Percentiles rank a stretch among this genome's conserved stretches.
These are phyloP conservation scores for Zaprionus ornatus DNA, from an alignment of 1,140 invertebrate species.

Conservation along the genomic window DNA sequence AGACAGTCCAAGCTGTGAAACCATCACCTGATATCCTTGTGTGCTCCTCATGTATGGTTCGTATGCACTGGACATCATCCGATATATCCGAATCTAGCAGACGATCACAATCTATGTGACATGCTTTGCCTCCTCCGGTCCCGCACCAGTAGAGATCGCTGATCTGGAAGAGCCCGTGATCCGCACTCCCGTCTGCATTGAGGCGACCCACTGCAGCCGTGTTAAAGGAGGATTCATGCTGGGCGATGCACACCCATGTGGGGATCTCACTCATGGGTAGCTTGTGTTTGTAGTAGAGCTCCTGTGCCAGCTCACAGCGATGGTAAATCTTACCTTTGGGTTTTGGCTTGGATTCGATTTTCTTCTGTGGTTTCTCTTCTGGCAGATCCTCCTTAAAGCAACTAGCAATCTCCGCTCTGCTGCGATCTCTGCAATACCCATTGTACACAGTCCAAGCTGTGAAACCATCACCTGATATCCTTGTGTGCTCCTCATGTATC, in stretches of 20 bases:
- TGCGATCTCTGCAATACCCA: constrained; percentile 54
- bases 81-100: constrained; percentile 87
- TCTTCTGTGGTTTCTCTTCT: not conserved
- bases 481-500: constrained; percentile 87
- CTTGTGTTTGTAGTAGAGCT: constrained; percentile 85
- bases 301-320: constrained; percentile 87
- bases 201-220: constrained; percentile 86
- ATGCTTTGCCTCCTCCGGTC: constrained; percentile 84
- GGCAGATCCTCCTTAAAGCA: constrained; percentile 43
- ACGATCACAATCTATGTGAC: constrained; percentile 86
- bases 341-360: constrained; percentile 1
- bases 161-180: constrained; percentile 90
- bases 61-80: constrained; percentile 87
- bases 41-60: constrained; percentile 86
- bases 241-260: constrained; percentile 91
- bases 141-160: constrained; percentile 90
- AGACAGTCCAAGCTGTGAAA: constrained; percentile 87
- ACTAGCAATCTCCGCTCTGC: constrained; percentile 41
- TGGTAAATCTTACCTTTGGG: constrained; percentile 85
- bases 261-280: constrained; percentile 85
- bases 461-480: constrained; percentile 88
- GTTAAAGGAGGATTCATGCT: constrained; percentile 88
- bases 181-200: constrained; percentile 86
- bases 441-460: constrained; percentile 86
- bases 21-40: constrained; percentile 87